Evolutionary conservation across 2,888 invertebrate species (phyloP).

Genomic region (Andricus curvator): DNA sequence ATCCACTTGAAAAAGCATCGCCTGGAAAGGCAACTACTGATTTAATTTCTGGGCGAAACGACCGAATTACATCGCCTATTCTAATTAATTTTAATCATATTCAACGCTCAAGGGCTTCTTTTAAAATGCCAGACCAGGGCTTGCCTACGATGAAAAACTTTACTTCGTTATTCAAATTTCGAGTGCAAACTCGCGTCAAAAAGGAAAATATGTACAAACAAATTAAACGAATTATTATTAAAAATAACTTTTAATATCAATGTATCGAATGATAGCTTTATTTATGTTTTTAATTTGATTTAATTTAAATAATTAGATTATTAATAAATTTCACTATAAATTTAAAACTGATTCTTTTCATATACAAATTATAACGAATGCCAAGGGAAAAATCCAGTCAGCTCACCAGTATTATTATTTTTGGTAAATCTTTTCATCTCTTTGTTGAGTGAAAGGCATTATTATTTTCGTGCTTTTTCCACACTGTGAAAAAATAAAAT

Average conservation of each 20-base stretch:
- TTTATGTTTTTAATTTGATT: not conserved
- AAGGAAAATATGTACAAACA: not conserved
- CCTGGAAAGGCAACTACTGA: not conserved
- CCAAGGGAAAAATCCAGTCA: no score
- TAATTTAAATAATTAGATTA: not conserved
- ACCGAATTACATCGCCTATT: not conserved
- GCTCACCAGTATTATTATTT: no score
- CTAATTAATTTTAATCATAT: constrained; percentile 27
- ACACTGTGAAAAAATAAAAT: not conserved
- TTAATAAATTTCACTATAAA: not conserved
- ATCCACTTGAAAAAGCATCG: constrained; percentile 12
- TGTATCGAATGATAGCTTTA: no score
- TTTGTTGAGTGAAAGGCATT: not conserved
- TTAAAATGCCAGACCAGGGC: no score
- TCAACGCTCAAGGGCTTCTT: not conserved
- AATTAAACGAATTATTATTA: not conserved
- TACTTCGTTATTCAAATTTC: not conserved
- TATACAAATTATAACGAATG: no score
- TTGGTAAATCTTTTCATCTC: not conserved
- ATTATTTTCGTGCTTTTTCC: not conserved
- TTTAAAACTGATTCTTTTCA: no score
- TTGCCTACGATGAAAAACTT: not conserved
- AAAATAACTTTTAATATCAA: not conserved
- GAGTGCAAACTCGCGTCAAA: not conserved
- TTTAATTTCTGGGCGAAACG: constrained; percentile 6